These are phyloP conservation scores for Pyrochroa serraticornis DNA, from an alignment of 2,888 invertebrate genomes.

Conservation along the genomic window DNA sequence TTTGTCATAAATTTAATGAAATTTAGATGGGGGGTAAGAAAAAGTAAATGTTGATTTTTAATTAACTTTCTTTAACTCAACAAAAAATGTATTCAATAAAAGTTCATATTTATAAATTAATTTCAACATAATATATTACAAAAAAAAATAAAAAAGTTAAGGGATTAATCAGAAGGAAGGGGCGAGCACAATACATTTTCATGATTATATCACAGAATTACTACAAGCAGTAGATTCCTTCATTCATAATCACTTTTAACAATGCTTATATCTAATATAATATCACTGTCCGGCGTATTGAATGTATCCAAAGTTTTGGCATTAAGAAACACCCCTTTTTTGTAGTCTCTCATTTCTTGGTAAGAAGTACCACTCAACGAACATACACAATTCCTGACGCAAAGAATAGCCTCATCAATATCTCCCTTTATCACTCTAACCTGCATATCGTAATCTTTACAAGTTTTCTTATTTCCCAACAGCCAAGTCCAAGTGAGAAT, in stretches of 20 bases:
- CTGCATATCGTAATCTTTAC: constrained; percentile 46
- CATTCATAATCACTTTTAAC: constrained; percentile 11
- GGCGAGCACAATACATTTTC: too few relatives aligned
- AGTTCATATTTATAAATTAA: too few relatives aligned
- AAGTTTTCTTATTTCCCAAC: constrained; percentile 40
- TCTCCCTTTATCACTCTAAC: constrained; percentile 41
- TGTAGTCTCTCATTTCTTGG: constrained; percentile 43
- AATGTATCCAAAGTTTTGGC: constrained; percentile 34
- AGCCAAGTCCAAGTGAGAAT: constrained; percentile 50
- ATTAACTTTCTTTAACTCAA: too few relatives aligned
- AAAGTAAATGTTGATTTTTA: too few relatives aligned
- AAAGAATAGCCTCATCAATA: constrained; percentile 40
- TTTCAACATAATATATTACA: too few relatives aligned
- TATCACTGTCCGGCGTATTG: constrained; percentile 17
- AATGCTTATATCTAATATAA: constrained; percentile 20
- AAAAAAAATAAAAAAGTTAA: too few relatives aligned
- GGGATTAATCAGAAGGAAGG: too few relatives aligned
- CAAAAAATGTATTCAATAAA: too few relatives aligned
- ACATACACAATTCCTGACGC: constrained; percentile 45
- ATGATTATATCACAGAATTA: not conserved
- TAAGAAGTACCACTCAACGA: constrained; percentile 44
- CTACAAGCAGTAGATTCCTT: not conserved
- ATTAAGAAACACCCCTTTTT: constrained; percentile 48
- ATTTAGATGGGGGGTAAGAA: too few relatives aligned
- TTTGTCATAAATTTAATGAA: too few relatives aligned